Evolutionary conservation across 2,113 vertebrate species (phyloP), one percentile per base, ranked within the genome.

Genomic region (Gallinago undulata): DNA sequence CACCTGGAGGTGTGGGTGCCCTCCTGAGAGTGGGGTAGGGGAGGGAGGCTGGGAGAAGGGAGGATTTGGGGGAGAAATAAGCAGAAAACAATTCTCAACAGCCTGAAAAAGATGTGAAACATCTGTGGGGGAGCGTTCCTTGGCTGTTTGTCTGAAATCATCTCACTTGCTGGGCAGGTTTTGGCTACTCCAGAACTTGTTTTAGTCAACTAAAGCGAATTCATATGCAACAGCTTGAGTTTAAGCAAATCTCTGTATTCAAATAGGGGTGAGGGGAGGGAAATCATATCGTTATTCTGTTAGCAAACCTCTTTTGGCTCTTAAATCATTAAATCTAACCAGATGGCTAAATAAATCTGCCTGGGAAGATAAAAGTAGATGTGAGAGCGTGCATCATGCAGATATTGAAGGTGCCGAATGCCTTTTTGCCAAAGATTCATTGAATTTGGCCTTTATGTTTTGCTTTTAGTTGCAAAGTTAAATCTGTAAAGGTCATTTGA

Each of bases 351-450:
- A 77, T 74, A 53, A 70, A 87, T 37, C 28, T 85, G 66, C 56
- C 43, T 55, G 64, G 60, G 56, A 84, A 92, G 68, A 35, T 7
- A 60, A 27, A 37, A 2, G 11, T 9, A 53, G 55, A 27, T 1
- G 2, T 19, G 19, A 57, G 60, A 51, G 21, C 1, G 0, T 0
- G 1, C 16, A 22, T 70, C 47, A 0, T 1, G 1, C 51, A 19
- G 4, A 3, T 59, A 3, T 4, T 1, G 19, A 60, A 43, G 2
- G 5, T 39, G 37, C 55, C 8, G 0, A 7, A 19, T 75, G 16
- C 51, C 43, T 81, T 93, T 81, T 53, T 0, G 0, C 31, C 68
- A 59, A 74, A 64, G 37, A 63, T 84, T 92, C 39, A 1, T 55
- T 93, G 41, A 5, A 3, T 37, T 50, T 90, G 43, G 31, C 47